These are phyloP conservation scores for Tichodroma muraria DNA, from an alignment of 2,113 vertebrate genomes.

Conservation along the genomic window DNA sequence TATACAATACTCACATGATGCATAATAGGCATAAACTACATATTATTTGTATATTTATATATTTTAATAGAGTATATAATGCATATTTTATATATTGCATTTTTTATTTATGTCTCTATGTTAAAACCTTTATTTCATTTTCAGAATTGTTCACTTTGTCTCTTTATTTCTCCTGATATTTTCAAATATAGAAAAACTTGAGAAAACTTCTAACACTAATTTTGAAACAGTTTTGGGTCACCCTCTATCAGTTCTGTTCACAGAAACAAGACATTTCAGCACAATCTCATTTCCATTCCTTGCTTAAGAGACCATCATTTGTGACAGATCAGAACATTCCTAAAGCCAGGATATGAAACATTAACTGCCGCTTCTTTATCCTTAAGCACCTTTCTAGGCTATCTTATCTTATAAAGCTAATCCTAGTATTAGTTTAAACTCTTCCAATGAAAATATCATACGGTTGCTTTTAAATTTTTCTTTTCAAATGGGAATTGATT, in stretches of 20 bases:
- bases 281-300: background rate
- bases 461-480: background rate
- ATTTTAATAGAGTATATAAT: background rate
- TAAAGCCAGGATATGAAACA: background rate
- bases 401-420: background rate
- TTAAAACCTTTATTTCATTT: background rate
- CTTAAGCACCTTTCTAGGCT: background rate
- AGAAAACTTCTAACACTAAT: background rate
- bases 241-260: background rate
- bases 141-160: background rate
- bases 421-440: background rate
- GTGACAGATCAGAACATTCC: background rate
- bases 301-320: background rate
- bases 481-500: background rate
- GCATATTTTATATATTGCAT: background rate
- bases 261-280: background rate
- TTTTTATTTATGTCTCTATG: background rate
- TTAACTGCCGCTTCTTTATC: background rate
- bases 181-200: background rate
- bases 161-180: background rate
- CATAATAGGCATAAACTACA: accelerated
- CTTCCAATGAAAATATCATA: background rate
- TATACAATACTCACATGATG: background rate
- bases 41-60: background rate
- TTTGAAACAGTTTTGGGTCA: background rate